Conservation (phyloP, 92 coral and sea anemone species). For the Pocillopora meandrina region DNA sequence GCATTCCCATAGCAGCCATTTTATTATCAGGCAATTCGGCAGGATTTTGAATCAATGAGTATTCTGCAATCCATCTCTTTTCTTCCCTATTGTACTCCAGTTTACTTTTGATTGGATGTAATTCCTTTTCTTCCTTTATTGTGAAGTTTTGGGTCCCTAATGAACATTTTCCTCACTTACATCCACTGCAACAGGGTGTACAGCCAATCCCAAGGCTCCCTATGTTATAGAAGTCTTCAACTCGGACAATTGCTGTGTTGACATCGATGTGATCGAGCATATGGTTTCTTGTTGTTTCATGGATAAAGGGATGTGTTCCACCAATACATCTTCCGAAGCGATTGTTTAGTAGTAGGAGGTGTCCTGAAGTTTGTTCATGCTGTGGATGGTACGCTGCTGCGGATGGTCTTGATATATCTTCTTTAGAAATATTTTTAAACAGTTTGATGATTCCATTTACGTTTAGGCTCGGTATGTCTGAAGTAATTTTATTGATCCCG, state of each 20-base stretch:
- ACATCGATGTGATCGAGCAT: neutral
- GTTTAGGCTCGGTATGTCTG: slow-evolving; percentile 35
- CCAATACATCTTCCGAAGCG: slow-evolving; percentile 57
- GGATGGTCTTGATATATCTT: slow-evolving; percentile 43
- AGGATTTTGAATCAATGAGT: slow-evolving; percentile 59
- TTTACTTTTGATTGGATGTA: neutral
- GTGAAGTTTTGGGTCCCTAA: slow-evolving; percentile 45
- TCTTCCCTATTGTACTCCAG: slow-evolving; percentile 28
- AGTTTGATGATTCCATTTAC: slow-evolving; percentile 19
- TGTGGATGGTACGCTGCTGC: slow-evolving; percentile 44
- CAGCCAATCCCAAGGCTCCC: slow-evolving; percentile 34
- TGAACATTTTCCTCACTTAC: slow-evolving; percentile 52
- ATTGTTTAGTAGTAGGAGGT: slow-evolving; percentile 51
- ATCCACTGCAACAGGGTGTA: slow-evolving; percentile 38
- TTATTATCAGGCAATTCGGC: slow-evolving; percentile 46
- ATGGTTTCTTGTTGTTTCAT: neutral
- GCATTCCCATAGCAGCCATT: slow-evolving; percentile 37
- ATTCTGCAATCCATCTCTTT: slow-evolving; percentile 57
- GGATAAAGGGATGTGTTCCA: slow-evolving; percentile 24
- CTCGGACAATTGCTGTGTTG: slow-evolving; percentile 4
- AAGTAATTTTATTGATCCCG: slow-evolving; percentile 52
- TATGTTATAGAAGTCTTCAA: slow-evolving; percentile 50
- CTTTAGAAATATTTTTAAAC: slow-evolving; percentile 37
- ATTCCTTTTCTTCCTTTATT: slow-evolving; percentile 38
- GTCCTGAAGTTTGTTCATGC: slow-evolving; percentile 51